phyloP scores from a whole-genome alignment of 2,888 invertebrate species.

The Drosophila trichaetosa region DNA sequence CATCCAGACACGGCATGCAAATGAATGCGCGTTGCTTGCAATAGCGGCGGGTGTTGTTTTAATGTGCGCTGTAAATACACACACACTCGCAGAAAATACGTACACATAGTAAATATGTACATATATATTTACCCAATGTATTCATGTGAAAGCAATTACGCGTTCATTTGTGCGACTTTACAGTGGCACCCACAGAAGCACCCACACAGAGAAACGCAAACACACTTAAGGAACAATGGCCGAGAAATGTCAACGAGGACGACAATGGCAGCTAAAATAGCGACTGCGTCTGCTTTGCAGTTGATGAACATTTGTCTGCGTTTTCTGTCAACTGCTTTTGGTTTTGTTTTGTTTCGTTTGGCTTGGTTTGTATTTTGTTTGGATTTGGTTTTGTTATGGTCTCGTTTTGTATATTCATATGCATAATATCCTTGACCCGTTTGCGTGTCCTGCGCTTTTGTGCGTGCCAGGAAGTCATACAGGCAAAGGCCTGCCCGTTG shows the following conservation, averaged over 20 bases:
- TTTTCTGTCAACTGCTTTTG: constrained; percentile 21
- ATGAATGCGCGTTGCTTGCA: constrained; percentile 56
- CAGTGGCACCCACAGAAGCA: constrained; percentile 25
- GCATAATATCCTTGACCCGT: constrained; percentile 76
- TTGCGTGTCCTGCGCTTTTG: constrained; percentile 69
- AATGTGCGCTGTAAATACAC: constrained; percentile 27
- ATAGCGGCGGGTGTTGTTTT: constrained; percentile 22
- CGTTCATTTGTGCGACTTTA: constrained; percentile 74
- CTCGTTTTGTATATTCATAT: constrained; percentile 61
- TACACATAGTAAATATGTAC: constrained; percentile 30
- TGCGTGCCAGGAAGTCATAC: constrained; percentile 59
- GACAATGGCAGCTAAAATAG: constrained; percentile 49
- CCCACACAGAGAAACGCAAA: neutral
- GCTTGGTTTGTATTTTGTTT: constrained; percentile 18
- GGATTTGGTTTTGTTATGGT: constrained; percentile 30
- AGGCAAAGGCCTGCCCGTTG: constrained; percentile 17
- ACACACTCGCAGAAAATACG: neutral
- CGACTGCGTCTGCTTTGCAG: constrained; percentile 32
- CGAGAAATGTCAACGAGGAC: constrained; percentile 14
- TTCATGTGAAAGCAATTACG: constrained; percentile 78
- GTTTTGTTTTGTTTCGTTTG: constrained; percentile 28
- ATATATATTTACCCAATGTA: constrained; percentile 76
- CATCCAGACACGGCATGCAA: constrained; percentile 63
- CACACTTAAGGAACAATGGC: constrained; percentile 51
- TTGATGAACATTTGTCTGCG: constrained; percentile 40